Evolutionary conservation across 1,140 invertebrate genomes (phyloP).

Genomic region (Aphelenchoides besseyi): DNA sequence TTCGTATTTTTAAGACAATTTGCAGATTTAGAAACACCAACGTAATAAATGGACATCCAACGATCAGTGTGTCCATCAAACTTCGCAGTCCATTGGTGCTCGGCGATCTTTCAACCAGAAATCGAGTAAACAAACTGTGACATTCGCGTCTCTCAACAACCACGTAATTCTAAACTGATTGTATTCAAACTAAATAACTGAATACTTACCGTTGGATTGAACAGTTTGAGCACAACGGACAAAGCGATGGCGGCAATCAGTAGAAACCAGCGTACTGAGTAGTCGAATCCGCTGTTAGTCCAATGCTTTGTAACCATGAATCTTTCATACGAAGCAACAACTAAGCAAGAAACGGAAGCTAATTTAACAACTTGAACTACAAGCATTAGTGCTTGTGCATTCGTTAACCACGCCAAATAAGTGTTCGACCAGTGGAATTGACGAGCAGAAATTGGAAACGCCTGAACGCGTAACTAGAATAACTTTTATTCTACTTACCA

Average conservation of each 20-base stretch:
- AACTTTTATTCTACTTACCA: conserved; percentile 35
- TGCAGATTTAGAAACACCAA: conserved; percentile 60
- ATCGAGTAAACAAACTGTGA: conserved; percentile 31
- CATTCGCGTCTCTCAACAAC: conserved; percentile 33
- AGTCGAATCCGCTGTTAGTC: conserved; percentile 60
- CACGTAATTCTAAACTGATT: conserved; percentile 36
- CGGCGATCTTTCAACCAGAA: conserved; percentile 25
- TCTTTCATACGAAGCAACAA: conserved; percentile 57
- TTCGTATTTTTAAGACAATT: conserved; percentile 57
- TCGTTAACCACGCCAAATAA: conserved; percentile 48
- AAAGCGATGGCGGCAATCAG: conserved; percentile 36
- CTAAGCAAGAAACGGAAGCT: conserved; percentile 59
- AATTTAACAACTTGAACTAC: conserved; percentile 59
- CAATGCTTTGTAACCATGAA: conserved; percentile 57
- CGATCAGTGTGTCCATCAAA: conserved; percentile 52
- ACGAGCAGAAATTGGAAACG: conserved; percentile 47
- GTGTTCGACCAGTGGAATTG: conserved; percentile 41
- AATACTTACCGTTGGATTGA: conserved; percentile 41
- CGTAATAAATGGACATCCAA: conserved; percentile 55
- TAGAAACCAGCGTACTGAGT: conserved; percentile 53
- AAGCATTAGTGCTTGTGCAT: conserved; percentile 44
- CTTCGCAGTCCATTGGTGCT: conserved; percentile 30
- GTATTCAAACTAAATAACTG: neutral
- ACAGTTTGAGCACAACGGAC: conserved; percentile 50
- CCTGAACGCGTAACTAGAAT: conserved; percentile 23